Conservation (phyloP, 1,140 invertebrate species). For the Drosophila nikananu region DNA sequence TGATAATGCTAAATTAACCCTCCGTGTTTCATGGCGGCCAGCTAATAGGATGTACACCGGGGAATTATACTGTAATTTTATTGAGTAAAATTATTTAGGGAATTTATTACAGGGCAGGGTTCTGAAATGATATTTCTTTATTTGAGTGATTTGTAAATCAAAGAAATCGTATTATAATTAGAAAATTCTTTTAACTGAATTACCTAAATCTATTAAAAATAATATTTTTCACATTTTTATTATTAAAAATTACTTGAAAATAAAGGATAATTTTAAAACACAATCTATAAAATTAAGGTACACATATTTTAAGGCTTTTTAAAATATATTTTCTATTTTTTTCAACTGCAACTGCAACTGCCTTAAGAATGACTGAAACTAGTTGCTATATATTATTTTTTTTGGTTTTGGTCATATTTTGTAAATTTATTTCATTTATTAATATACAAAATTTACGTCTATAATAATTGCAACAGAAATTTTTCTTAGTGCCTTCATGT, state of each 20-base stretch:
- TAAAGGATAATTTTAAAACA: no score
- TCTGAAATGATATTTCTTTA: neutral
- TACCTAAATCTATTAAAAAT: neutral
- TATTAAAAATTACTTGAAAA: no score
- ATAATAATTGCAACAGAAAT: no score
- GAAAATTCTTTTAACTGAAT: neutral
- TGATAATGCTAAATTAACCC: conserved; percentile 56
- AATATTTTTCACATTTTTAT: neutral
- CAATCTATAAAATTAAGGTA: no score
- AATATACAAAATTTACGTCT: neutral
- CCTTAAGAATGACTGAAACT: neutral
- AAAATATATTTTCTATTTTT: neutral
- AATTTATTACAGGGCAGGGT: neutral
- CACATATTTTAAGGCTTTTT: no score
- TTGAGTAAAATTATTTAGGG: rapidly evolving
- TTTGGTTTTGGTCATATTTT: no score
- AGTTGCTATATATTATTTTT: neutral
- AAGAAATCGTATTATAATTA: no score
- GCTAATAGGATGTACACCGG: neutral
- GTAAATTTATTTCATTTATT: neutral
- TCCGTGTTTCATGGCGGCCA: conserved; percentile 6
- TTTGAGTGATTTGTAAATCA: neutral
- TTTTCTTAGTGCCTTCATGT: neutral
- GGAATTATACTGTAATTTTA: neutral
- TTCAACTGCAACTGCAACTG: neutral